Conservation (phyloP, 1,140 invertebrate genomes). For the Lepidurus couesii region DNA sequence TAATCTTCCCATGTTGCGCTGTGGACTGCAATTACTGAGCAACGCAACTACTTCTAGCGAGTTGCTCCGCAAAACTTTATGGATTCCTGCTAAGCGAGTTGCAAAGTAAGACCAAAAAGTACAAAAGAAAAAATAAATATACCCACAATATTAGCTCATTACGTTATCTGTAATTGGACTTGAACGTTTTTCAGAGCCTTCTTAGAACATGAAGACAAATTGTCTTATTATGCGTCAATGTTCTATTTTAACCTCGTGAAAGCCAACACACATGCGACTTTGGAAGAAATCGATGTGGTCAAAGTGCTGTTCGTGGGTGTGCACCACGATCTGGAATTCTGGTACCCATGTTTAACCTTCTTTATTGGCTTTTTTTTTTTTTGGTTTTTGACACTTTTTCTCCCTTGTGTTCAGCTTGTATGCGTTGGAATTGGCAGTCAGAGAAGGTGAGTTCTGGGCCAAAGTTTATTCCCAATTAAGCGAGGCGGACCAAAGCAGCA, state of each 20-base stretch:
- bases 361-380: neutral
- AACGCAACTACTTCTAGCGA: neutral
- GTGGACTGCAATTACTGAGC: neutral
- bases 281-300: neutral
- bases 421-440: neutral
- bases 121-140: neutral
- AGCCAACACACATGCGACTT: neutral
- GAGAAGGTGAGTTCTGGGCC: neutral
- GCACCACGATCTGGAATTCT: neutral
- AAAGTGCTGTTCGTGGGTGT: neutral
- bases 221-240: neutral
- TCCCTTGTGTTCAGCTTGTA: neutral
- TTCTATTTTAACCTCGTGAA: neutral
- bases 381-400: neutral
- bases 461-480: conserved; percentile 1
- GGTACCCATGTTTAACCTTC: neutral
- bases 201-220: neutral
- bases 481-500: neutral
- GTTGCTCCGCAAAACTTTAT: neutral
- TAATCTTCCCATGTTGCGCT: neutral
- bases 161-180: neutral
- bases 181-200: neutral
- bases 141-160: no score
- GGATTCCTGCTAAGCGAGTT: neutral
- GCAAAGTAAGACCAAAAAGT: neutral